Conservation (phyloP, 2,888 invertebrate species). For the Spatulosminthurus flaviceps region DNA sequence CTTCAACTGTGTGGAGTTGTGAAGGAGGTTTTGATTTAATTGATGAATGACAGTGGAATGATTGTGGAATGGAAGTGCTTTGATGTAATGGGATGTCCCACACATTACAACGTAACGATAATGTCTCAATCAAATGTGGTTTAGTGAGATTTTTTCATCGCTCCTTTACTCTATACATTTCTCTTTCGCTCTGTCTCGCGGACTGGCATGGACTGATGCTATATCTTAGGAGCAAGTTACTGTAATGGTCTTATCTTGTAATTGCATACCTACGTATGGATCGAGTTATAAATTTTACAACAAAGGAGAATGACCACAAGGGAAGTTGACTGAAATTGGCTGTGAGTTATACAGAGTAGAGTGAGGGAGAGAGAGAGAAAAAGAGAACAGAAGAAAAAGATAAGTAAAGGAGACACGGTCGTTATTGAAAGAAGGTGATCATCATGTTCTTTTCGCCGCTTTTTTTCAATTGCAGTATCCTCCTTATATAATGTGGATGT, state of each 20-base stretch:
- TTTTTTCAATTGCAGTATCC: neutral
- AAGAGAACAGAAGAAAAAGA: no score
- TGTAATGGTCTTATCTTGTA: neutral
- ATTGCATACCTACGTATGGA: slow-evolving; percentile 3
- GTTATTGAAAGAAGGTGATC: slow-evolving; percentile 9
- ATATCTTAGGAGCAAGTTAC: neutral
- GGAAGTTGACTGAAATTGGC: neutral
- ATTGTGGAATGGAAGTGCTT: slow-evolving; percentile 5
- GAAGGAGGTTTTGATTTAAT: neutral
- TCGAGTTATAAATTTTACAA: neutral
- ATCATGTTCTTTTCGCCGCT: neutral
- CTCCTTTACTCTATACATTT: no score
- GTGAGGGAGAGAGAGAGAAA: no score
- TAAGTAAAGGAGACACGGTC: neutral
- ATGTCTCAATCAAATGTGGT: slow-evolving; percentile 49
- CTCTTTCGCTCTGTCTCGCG: no score
- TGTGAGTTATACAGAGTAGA: neutral
- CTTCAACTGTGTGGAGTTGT: no score
- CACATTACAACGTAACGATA: slow-evolving; percentile 25
- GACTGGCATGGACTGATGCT: no score
- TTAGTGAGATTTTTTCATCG: slow-evolving; percentile 40
- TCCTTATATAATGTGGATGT: neutral
- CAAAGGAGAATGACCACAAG: slow-evolving; percentile 6
- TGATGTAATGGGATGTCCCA: neutral
- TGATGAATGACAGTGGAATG: neutral